Percentiles rank a stretch among this genome's conserved stretches.
Conservation (phyloP, 2,797 vertebrate species). For the Pampus argenteus region DNA sequence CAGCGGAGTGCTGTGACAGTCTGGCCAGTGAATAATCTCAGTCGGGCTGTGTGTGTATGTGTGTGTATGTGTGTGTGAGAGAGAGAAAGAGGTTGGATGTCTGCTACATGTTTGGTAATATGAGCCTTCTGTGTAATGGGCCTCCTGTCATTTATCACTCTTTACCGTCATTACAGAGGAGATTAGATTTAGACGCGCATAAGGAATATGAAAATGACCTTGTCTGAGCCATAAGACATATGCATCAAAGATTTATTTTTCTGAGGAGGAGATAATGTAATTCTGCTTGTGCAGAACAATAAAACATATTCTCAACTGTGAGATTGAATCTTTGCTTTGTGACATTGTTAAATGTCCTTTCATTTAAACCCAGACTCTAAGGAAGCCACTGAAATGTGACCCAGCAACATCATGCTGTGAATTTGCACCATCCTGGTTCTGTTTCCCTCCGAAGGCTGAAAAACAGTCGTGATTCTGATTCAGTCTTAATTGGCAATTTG, state of each 20-base stretch:
- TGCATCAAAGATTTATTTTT: constrained; percentile 25
- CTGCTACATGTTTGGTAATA: constrained; percentile 63
- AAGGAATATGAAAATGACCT: constrained; percentile 67
- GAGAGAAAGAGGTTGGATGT: constrained; percentile 42
- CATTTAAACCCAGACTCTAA: not conserved
- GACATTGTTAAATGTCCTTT: not conserved
- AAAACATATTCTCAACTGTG: not conserved
- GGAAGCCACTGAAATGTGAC: constrained; percentile 25
- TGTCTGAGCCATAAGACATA: constrained; percentile 25
- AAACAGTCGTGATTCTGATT: constrained; percentile 42
- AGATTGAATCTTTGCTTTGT: constrained; percentile 17
- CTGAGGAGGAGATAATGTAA: constrained; percentile 21
- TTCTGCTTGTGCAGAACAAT: constrained; percentile 30
- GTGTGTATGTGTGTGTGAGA: constrained; percentile 18
- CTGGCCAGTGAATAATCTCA: constrained; percentile 36
- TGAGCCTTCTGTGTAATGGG: constrained; percentile 47
- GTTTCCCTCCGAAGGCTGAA: constrained; percentile 30
- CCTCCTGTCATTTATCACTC: constrained; percentile 59
- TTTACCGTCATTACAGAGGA: constrained; percentile 52
- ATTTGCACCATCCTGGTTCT: constrained; percentile 5
- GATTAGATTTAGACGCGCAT: constrained; percentile 63
- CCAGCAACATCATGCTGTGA: constrained; percentile 29
- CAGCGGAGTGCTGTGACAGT: constrained; percentile 54
- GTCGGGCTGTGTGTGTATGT: constrained; percentile 43
- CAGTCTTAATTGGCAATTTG: constrained; percentile 66